Evolutionary conservation across 1,140 invertebrate species (phyloP), one percentile per base, ranked within the genome.

Genomic region (Musca vetustissima): DNA sequence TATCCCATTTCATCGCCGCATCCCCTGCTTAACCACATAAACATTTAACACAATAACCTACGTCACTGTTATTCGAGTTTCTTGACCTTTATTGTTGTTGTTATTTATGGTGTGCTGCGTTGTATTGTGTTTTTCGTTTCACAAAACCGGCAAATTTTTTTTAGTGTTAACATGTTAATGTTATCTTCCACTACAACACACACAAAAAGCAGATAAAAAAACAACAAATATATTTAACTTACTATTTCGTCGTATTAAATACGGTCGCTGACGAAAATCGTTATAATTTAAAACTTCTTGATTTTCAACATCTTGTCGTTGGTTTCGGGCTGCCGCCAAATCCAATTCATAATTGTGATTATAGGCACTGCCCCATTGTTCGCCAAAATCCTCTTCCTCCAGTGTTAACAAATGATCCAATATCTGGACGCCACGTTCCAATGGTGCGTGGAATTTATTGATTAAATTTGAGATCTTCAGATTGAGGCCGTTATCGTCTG

Each of bases 401-500:
- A 84, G 79, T 21, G 82, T 83, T 69, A 86, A 77, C 59, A 86
- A 76, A 59, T 85, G 83, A 69, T 86, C 85, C 72, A 86, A 70
- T 67, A 85, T 81, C 55, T 85, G 84, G 43, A 86, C 83, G 68
- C 83, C 83, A 50, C 79, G 73, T 68, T 82, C 78, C 59, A 79
- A 74, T 72, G 76, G 76, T 68, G 75, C 78, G 69, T 84, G 83
- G 52, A 82, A 79, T 75, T 85, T 85, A 65, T 78, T 84, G 4
- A 85, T 83, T 70, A 85, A 80, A 71, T 85, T 83, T 36, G 84
- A 83, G 71, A 85, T 81, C 74, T 83, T 78, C 77, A 85, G 84
- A 69, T 85, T 78, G 72, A 86, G 75, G 73, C 85, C 83, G 84
- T 84, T 82, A 32, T n/a, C n/a, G n/a, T 61, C 57, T n/a, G 28